Percentiles rank a stretch among this genome's conserved stretches.
Conservation (phyloP, 2,113 vertebrate genomes). For the Balaeniceps rex region DNA sequence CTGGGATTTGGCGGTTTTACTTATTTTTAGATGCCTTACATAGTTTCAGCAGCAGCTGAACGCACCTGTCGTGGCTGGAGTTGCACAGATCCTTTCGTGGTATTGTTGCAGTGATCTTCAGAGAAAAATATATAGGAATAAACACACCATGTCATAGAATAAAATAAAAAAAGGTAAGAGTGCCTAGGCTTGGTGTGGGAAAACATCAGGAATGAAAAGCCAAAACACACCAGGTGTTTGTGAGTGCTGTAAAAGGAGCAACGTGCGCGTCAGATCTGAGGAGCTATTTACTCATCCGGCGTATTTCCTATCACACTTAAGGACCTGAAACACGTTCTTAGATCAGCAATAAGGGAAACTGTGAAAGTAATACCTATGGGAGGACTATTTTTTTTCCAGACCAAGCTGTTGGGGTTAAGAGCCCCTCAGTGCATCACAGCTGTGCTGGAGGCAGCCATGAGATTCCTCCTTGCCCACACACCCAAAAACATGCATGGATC, state of each 20-base stretch:
- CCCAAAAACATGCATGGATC: background rate
- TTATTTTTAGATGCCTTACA: background rate
- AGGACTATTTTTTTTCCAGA: background rate
- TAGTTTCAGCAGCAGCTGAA: constrained; percentile 34
- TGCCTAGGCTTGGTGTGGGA: background rate
- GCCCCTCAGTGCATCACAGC: background rate
- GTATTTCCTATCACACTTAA: background rate
- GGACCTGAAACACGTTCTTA: background rate
- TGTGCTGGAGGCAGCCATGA: background rate
- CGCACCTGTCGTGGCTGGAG: background rate
- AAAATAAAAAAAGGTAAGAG: background rate
- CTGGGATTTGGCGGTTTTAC: background rate
- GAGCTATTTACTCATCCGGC: background rate
- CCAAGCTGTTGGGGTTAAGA: background rate
- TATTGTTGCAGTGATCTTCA: background rate
- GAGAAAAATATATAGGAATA: background rate
- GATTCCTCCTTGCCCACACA: background rate
- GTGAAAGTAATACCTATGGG: background rate
- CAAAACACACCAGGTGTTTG: background rate
- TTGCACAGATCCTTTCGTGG: background rate
- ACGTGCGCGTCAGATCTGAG: background rate
- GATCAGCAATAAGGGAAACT: background rate
- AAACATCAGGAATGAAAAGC: constrained; percentile 20
- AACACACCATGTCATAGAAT: background rate
- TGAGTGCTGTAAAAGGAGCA: background rate